These are phyloP conservation scores for Rhyacophila brunnea DNA, from an alignment of 1,140 invertebrate genomes.

Conservation along the genomic window DNA sequence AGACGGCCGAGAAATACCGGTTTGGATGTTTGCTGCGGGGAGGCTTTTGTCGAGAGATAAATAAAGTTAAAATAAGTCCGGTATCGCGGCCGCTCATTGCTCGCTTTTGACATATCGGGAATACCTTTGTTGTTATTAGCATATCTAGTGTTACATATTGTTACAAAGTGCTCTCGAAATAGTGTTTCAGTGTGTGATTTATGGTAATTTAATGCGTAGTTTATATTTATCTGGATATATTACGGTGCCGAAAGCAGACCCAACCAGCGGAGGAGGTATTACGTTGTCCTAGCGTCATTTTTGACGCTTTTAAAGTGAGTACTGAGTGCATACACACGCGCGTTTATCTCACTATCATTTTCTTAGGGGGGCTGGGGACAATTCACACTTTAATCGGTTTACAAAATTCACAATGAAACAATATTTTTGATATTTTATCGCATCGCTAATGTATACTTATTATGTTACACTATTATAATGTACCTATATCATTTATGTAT, in stretches of 20 bases:
- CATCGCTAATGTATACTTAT: too few species aligned
- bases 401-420: too few species aligned
- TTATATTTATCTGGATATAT: slow-evolving; percentile 23
- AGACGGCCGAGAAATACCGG: slow-evolving; percentile 10
- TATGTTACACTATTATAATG: too few species aligned
- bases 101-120: slow-evolving; percentile 1
- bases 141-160: too few species aligned
- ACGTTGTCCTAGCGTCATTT: slow-evolving; percentile 14
- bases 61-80: slow-evolving; percentile 51
- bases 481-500: too few species aligned
- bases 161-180: too few species aligned
- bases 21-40: slow-evolving; percentile 39
- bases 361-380: too few species aligned
- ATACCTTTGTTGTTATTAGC: neutral
- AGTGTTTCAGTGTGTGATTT: slow-evolving; percentile 4
- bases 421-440: too few species aligned
- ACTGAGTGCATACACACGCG: too few species aligned
- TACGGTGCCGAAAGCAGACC: neutral
- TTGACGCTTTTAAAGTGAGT: slow-evolving; percentile 11
- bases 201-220: slow-evolving; percentile 26
- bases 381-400: too few species aligned
- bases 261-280: neutral
- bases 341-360: too few species aligned
- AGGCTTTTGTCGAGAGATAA: slow-evolving; percentile 55
- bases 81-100: neutral